These are phyloP conservation scores for Apocheima hispidaria DNA, from an alignment of 2,888 invertebrate genomes.

Conservation along the genomic window DNA sequence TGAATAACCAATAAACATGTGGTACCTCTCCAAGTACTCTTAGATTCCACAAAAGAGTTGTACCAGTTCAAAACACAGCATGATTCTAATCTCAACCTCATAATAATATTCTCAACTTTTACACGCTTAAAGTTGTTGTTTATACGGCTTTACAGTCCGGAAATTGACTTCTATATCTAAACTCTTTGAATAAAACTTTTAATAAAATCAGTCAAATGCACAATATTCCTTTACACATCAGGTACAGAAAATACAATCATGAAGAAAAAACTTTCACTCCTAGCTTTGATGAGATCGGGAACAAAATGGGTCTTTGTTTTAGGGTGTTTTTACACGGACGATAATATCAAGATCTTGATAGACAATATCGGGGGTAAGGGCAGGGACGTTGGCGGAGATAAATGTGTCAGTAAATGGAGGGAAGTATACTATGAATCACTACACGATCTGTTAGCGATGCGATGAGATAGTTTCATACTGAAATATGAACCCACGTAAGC, in stretches of 20 bases:
- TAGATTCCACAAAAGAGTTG: no score
- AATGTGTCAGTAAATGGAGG: slow-evolving; percentile 27
- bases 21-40: no score
- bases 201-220: slow-evolving; percentile 5
- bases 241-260: slow-evolving; percentile 11
- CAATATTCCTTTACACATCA: slow-evolving; percentile 15
- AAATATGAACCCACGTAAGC: slow-evolving; percentile 11
- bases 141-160: slow-evolving; percentile 1
- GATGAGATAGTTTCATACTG: slow-evolving; percentile 5
- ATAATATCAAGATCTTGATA: slow-evolving; percentile 28
- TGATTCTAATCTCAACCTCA: not conserved
- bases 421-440: slow-evolving; percentile 31
- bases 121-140: not conserved
- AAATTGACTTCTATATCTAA: slow-evolving; percentile 18
- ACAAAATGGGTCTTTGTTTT: slow-evolving; percentile 25
- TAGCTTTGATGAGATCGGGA: slow-evolving; percentile 9
- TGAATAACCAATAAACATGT: no score
- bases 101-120: not conserved
- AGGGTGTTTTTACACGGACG: slow-evolving; percentile 19
- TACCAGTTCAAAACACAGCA: no score
- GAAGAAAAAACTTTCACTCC: slow-evolving; percentile 11
- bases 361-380: slow-evolving; percentile 22
- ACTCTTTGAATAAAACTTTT: slow-evolving; percentile 25
- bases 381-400: slow-evolving; percentile 22
- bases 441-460: slow-evolving; percentile 15